A percentile compares a stretch with the other conserved stretches of the same genome.
Evolutionary conservation across 2,888 invertebrate species (phyloP).

Genomic region (Scrobipalpa costella): DNA sequence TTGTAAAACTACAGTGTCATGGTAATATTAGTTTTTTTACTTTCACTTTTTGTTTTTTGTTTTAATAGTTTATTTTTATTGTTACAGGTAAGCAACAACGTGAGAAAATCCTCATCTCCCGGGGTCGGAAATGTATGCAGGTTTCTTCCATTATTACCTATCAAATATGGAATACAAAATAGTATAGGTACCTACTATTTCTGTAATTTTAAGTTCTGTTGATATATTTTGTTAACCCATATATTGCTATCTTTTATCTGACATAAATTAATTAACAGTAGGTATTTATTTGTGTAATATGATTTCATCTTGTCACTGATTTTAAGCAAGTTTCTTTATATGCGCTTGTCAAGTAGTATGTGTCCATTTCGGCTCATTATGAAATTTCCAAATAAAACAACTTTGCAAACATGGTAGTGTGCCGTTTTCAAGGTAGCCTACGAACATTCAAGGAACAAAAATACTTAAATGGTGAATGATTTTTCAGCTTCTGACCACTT

Average conservation of each 20-base stretch:
- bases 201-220: too few relatives aligned
- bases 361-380: conserved; percentile 15
- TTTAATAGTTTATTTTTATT: not conserved
- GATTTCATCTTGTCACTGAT: conserved; percentile 6
- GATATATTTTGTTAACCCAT: too few relatives aligned
- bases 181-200: too few relatives aligned
- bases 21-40: not conserved
- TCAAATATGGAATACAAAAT: too few relatives aligned
- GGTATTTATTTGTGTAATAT: too few relatives aligned
- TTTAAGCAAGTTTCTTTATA: not conserved
- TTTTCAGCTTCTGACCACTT: too few relatives aligned
- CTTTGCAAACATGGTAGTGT: not conserved
- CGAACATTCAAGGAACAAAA: not conserved
- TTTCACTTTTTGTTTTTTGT: not conserved
- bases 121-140: too few relatives aligned
- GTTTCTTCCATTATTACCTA: too few relatives aligned
- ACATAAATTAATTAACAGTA: not conserved
- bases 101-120: not conserved
- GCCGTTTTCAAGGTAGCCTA: conserved; percentile 4
- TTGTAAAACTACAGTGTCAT: conserved; percentile 9
- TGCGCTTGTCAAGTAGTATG: not conserved
- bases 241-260: not conserved
- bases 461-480: too few relatives aligned
- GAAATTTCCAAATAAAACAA: not conserved
- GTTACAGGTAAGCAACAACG: conserved; percentile 22